Percentiles rank a stretch among this genome's conserved stretches.
Evolutionary conservation across 2,113 vertebrate genomes (phyloP).

Genomic region (Dromiciops gliroides): DNA sequence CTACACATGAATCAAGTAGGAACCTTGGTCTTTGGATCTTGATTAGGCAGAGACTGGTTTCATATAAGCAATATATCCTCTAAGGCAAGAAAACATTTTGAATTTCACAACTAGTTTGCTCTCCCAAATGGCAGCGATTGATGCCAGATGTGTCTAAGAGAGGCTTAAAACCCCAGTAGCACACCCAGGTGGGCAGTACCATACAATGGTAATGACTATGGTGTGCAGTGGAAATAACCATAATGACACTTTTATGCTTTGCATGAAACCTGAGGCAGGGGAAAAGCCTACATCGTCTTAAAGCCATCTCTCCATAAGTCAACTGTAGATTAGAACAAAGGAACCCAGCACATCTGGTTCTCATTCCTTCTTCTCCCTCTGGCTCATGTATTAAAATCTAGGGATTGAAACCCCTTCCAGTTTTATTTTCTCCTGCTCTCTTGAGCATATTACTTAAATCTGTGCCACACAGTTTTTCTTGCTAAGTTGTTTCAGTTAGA

Average conservation of each 20-base stretch:
- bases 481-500: background rate
- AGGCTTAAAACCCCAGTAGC: background rate
- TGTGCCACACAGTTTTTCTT: background rate
- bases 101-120: conserved; percentile 15
- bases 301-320: background rate
- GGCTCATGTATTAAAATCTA: background rate
- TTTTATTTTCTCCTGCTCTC: conserved; percentile 16
- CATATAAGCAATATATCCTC: background rate
- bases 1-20: background rate
- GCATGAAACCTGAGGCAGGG: background rate
- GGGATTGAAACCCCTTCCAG: background rate
- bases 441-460: conserved; percentile 10
- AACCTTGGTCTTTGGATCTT: conserved; percentile 14
- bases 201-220: background rate
- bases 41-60: conserved; percentile 15
- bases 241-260: background rate
- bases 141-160: background rate
- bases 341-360: background rate
- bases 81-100: background rate
- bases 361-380: background rate
- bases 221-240: background rate
- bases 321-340: background rate
- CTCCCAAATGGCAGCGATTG: background rate
- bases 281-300: background rate
- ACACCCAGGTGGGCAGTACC: background rate